Evolutionary conservation across 2,797 vertebrate genomes (phyloP), one percentile per base, ranked within the genome.

Genomic region (Anisognathus igniventris): DNA sequence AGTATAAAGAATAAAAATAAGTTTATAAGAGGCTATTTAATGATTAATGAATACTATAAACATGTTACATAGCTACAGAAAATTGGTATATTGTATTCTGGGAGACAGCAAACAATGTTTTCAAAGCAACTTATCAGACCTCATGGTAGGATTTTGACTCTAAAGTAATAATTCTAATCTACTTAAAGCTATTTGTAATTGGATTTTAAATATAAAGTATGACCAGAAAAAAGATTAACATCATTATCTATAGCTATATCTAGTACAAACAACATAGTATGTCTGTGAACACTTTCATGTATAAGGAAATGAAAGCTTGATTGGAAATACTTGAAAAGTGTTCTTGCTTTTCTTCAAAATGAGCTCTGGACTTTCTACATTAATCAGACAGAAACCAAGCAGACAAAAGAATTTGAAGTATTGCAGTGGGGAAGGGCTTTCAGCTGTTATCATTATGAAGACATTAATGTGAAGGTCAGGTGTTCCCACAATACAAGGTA

Each of bases 351-450:
- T 10, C 71, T 88, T 76, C 74, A 85, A 50, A 79, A 79, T 56
- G 71, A 89, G 73, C 67, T 39, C 30, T 84, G 66, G 33, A 79
- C 48, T 31, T 85, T 56, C 71, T 67, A 35, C 57, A 31, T 72
- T 71, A 83, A 76, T 88, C 50, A 87, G 48, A 73, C 31, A 95
- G 74, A 95, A 94, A 78, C 19, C 16, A 93, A 88, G 58, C 51
- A 92, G 80, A 73, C 18, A 48, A 67, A 91, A 86, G n/a, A 70
- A 82, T 91, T 48, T 82, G 40, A 85, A 85, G n/a, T 70, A 53
- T 25, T 92, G 51, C 24, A 25, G 56, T 64, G 71, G 42, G 35
- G 24, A 76, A 82, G 33, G 21, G 22, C 33, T 92, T 88, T 84
- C 54, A 65, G 40, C 51, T 73, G 56, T 40, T 54, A 86, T 56